These are phyloP conservation scores for Echinarachnius parma DNA, from an alignment of 53 echinoderm and acorn worm genomes.

Conservation along the genomic window DNA sequence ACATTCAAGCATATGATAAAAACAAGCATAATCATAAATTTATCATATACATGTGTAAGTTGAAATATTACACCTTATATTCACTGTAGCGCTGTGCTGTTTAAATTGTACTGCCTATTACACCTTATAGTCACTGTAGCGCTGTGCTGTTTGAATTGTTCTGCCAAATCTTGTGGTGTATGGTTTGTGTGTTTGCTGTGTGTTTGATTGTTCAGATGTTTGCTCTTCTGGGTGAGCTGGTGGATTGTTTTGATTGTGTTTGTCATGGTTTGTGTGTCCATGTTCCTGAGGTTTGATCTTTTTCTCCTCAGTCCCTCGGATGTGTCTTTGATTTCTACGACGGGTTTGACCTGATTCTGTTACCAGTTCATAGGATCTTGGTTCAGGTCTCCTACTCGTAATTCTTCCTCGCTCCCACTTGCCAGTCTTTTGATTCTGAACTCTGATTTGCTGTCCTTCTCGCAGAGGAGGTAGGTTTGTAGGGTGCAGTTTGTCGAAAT, in stretches of 20 bases:
- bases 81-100: neutral
- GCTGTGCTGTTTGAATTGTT: neutral
- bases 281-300: too few relatives aligned
- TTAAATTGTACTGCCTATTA: neutral
- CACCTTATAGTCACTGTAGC: too few relatives aligned
- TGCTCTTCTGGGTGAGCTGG: neutral
- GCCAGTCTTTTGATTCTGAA: constrained; percentile 37
- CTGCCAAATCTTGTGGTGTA: neutral
- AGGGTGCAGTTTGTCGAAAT: constrained; percentile 43
- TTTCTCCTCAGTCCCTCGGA: too few relatives aligned
- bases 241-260: neutral
- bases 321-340: constrained; percentile 17
- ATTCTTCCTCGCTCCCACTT: constrained; percentile 40
- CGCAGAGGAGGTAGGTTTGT: constrained; percentile 30
- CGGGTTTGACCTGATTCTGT: neutral
- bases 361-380: constrained; percentile 36
- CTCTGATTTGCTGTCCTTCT: constrained; percentile 24
- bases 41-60: neutral
- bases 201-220: too few relatives aligned
- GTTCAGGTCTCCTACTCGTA: constrained; percentile 11
- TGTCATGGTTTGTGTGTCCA: too few relatives aligned
- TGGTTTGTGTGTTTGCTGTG: too few relatives aligned
- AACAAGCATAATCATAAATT: too few relatives aligned
- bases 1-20: too few relatives aligned
- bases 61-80: neutral